phyloP scores from a whole-genome alignment of 2,888 invertebrate genomes.

The Tyria jacobaeae region DNA sequence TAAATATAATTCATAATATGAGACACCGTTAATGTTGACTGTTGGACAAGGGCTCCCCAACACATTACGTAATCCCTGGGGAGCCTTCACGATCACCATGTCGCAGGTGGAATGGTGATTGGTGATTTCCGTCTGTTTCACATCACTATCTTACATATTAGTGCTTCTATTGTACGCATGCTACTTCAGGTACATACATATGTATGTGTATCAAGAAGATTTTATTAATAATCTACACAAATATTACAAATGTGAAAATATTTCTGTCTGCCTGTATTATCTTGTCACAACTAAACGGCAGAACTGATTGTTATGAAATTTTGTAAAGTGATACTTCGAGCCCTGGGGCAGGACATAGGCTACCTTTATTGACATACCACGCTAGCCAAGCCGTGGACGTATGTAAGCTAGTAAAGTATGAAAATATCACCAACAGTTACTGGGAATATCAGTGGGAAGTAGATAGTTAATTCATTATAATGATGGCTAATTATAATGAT shows the following conservation, averaged over 20 bases:
- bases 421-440: not conserved
- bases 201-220: no score
- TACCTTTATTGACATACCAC: no score
- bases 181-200: no score
- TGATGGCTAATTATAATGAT: not conserved
- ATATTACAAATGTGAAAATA: no score
- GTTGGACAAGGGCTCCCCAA: constrained; percentile 11
- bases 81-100: constrained; percentile 13
- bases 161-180: not conserved
- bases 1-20: constrained; percentile 26
- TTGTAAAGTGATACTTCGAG: no score
- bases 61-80: constrained; percentile 16
- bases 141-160: not conserved
- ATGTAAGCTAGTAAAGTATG: no score
- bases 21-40: constrained; percentile 23
- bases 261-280: no score
- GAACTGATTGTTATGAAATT: no score
- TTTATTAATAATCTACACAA: not conserved
- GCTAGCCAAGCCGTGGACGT: no score
- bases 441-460: not conserved
- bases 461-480: not conserved
- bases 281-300: no score
- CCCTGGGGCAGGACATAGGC: no score
- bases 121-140: constrained; percentile 5
- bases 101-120: constrained; percentile 22